Evolutionary conservation across 1,140 invertebrate species (phyloP), one percentile per base, ranked within the genome.

Genomic region (Latrodectus geometricus): DNA sequence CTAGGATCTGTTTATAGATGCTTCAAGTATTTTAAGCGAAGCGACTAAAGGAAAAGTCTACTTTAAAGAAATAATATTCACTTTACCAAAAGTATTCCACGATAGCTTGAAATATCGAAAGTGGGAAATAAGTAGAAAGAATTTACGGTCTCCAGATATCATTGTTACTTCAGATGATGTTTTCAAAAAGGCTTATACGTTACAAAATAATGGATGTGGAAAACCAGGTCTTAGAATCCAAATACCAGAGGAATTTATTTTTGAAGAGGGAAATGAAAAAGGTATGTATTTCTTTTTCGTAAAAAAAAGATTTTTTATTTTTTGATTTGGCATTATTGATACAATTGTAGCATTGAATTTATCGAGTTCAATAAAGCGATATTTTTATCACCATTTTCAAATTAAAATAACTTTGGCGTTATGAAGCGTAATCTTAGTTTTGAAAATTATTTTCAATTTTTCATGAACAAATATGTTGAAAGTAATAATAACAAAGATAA

Each of bases 141-240:
- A 73, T n/a, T 65, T 70, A 11, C 15, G 35, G 4, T 14, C 79
- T 23, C 77, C 85, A 8, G 70, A 87, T 35, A 35, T 80, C 8
- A n/a, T 79, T 2, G 14, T 87, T 12, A 79, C 70, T 12, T 21
- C 49, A 1, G 52, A 66, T 15, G 85, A 80, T 52, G 12, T 75
- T n/a, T 92, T 93, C 8, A 90, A 92, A 78, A 87, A 89, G 4
- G 90, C 91, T 8, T 94, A 92, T 92, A 94, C 93, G 1, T 92
- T 94, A 88, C 94, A 94, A 90, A 92, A 93, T 11, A 88, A 91
- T 11, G 92, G 93, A 0, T 94, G 94, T 87, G 93, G 93, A 8
- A 90, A 92, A 86, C 90, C 90, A 7, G 94, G 94, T 4, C 93
- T 94, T 89, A 93, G 93, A 88, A 93, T 94, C 17, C 93, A 92